phyloP scores from a whole-genome alignment of 2,888 invertebrate genomes.

The Tortrix viridana region DNA sequence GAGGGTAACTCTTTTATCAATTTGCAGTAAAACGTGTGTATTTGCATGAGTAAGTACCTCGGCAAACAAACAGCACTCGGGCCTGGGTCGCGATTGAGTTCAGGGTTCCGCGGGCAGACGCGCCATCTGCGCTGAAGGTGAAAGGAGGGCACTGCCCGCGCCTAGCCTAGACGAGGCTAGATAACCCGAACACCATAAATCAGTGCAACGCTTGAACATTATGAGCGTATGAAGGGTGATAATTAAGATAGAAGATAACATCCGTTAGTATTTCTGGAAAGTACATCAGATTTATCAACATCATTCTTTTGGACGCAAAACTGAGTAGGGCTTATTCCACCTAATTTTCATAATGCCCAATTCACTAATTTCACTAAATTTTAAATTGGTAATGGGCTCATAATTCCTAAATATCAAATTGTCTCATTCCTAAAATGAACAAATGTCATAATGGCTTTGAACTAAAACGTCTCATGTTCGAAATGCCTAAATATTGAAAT shows the following conservation, averaged over 20 bases:
- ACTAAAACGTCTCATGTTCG: no score
- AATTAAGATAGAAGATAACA: no score
- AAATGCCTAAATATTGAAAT: no score
- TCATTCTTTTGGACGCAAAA: not conserved
- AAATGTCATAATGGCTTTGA: no score
- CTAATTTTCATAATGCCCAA: no score
- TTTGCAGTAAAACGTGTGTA: constrained; percentile 9
- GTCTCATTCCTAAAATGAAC: no score
- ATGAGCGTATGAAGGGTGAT: not conserved
- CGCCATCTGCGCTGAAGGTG: constrained; percentile 51
- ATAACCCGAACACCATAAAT: constrained; percentile 24
- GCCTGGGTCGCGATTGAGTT: constrained; percentile 45
- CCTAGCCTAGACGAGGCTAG: constrained; percentile 45
- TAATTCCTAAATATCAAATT: no score
- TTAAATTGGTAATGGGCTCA: no score
- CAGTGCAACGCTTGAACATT: constrained; percentile 2
- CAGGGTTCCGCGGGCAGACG: constrained; percentile 52
- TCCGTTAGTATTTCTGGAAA: no score
- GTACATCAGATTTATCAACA: no score
- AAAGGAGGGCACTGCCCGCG: constrained; percentile 67
- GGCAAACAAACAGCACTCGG: constrained; percentile 15
- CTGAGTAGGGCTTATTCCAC: no score
- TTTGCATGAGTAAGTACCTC: constrained; percentile 20
- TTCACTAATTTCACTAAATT: no score
- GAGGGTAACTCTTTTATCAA: not conserved